These are phyloP conservation scores for Catharus ustulatus DNA, from an alignment of 2,797 vertebrate species.

Conservation along the genomic window DNA sequence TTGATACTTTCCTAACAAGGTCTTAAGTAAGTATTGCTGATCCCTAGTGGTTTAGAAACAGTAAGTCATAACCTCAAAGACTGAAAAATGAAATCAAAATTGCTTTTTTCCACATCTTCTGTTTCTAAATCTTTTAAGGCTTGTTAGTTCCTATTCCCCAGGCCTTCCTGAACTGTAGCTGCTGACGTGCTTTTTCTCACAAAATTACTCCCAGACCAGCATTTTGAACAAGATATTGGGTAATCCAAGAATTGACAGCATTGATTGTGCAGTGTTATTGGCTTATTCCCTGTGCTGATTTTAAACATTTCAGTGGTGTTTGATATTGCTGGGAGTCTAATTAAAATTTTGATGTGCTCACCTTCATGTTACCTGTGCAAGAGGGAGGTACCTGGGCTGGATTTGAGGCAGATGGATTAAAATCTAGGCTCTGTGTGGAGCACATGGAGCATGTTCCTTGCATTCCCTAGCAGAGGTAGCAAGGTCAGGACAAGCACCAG, in stretches of 20 bases:
- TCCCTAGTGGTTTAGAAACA: background rate
- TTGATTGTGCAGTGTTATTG: background rate
- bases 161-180: background rate
- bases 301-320: background rate
- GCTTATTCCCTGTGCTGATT: background rate
- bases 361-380: background rate
- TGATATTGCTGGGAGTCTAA: background rate
- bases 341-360: background rate
- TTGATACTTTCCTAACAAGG: background rate
- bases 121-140: background rate
- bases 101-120: background rate
- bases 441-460: background rate
- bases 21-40: background rate
- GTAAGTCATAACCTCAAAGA: background rate
- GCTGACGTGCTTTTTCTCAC: background rate
- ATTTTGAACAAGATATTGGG: background rate
- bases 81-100: background rate
- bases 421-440: fast-evolving
- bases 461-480: background rate
- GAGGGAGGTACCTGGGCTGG: background rate
- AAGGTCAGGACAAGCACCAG: background rate
- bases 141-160: background rate
- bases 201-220: background rate
- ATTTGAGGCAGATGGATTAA: background rate
- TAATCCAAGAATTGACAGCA: background rate